Conservation (phyloP, 2,888 invertebrate genomes). For the Melanargia galathea region DNA sequence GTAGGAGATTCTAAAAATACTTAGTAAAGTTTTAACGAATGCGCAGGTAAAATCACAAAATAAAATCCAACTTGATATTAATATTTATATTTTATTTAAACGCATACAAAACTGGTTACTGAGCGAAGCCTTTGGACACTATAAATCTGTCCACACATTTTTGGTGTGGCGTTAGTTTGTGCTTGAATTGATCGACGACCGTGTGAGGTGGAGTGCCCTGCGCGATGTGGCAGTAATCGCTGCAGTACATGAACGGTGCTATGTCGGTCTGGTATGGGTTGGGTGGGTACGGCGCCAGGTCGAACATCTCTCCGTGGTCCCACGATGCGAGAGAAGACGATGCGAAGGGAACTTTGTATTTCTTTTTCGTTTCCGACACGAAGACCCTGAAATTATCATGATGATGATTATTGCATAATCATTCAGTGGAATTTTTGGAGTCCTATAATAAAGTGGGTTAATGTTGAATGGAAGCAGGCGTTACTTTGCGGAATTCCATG, state of each 20-base stretch:
- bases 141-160: slow-evolving; percentile 42
- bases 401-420: not conserved
- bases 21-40: too few relatives aligned
- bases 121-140: slow-evolving; percentile 58
- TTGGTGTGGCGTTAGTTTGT: slow-evolving; percentile 53
- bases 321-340: slow-evolving; percentile 60
- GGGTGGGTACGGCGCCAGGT: slow-evolving; percentile 67
- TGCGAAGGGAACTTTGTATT: slow-evolving; percentile 64
- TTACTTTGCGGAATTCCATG: too few relatives aligned
- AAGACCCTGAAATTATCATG: slow-evolving; percentile 57
- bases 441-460: not conserved
- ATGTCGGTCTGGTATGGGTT: slow-evolving; percentile 74
- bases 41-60: too few relatives aligned
- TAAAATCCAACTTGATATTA: too few relatives aligned
- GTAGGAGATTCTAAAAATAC: too few relatives aligned
- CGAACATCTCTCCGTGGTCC: slow-evolving; percentile 65
- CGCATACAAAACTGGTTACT: not conserved
- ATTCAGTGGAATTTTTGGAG: not conserved
- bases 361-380: slow-evolving; percentile 65
- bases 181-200: slow-evolving; percentile 64
- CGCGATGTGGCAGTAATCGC: slow-evolving; percentile 71
- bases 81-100: not conserved
- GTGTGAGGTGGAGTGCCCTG: slow-evolving; percentile 67
- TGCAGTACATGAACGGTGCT: slow-evolving; percentile 77
- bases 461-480: too few relatives aligned